A percentile compares a stretch with the other conserved stretches of the same genome.
phyloP scores from a whole-genome alignment of 1,140 invertebrate genomes.

The Papilio dardanus region DNA sequence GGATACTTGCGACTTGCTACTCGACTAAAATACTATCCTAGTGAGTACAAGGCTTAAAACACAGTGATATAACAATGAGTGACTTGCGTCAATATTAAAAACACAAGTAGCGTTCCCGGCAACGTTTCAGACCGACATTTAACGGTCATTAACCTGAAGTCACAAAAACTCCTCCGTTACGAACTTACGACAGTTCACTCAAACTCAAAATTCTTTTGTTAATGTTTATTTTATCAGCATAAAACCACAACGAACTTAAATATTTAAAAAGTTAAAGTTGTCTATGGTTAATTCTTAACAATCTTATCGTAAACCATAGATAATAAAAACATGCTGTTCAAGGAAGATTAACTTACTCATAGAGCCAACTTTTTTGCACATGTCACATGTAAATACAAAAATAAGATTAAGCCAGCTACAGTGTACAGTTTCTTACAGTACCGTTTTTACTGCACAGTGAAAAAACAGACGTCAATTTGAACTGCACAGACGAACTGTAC shows the following conservation, averaged over 20 bases:
- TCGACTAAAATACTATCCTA: no score
- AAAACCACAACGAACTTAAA: no score
- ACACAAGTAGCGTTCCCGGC: slow-evolving; percentile 31
- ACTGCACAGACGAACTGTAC: no score
- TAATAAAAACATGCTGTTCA: neutral
- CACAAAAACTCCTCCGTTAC: slow-evolving; percentile 37
- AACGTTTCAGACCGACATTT: slow-evolving; percentile 36
- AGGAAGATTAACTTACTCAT: neutral
- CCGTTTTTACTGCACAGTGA: no score
- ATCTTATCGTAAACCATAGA: neutral
- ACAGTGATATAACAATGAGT: slow-evolving; percentile 17
- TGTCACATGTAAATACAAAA: no score
- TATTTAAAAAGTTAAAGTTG: neutral
- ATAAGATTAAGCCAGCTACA: no score
- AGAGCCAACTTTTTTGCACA: neutral
- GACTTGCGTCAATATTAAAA: slow-evolving; percentile 28
- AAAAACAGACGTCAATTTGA: no score
- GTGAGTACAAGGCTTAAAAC: no score
- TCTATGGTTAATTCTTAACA: neutral
- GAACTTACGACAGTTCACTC: slow-evolving; percentile 28
- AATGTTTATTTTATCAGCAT: slow-evolving; percentile 7
- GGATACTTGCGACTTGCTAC: no score
- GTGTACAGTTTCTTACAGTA: no score
- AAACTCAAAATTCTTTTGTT: slow-evolving; percentile 17
- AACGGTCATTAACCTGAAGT: slow-evolving; percentile 37